A percentile compares a stretch with the other conserved stretches of the same genome.
Conservation (phyloP, 2,888 invertebrate genomes). For the Himalopsyche anomala region DNA sequence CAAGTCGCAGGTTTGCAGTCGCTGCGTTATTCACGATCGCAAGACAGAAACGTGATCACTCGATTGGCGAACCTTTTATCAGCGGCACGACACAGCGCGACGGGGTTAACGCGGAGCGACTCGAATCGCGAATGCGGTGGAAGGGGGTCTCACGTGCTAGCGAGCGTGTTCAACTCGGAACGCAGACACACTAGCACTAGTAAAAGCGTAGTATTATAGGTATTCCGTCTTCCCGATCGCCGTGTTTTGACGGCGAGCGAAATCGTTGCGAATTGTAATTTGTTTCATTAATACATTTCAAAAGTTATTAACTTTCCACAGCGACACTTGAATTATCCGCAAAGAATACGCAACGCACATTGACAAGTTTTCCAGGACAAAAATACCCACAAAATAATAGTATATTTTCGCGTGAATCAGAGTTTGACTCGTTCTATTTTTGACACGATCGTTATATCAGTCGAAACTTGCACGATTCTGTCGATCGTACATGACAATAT, state of each 20-base stretch:
- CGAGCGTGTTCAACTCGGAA: conserved; percentile 45
- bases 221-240: not conserved
- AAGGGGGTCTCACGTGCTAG: conserved; percentile 53
- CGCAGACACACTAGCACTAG: not conserved
- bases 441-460: conserved; percentile 24
- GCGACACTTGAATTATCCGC: not conserved
- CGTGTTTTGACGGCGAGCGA: conserved; percentile 25
- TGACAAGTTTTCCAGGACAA: conserved; percentile 3
- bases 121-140: conserved; percentile 5
- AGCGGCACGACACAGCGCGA: conserved; percentile 3
- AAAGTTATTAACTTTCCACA: not conserved
- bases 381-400: not conserved
- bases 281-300: not conserved
- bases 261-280: conserved; percentile 3
- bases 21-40: not conserved
- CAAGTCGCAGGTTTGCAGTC: not conserved
- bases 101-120: not conserved
- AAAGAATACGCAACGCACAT: not conserved
- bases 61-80: not conserved
- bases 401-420: conserved; percentile 17
- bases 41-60: conserved; percentile 23
- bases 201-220: not conserved
- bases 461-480: not conserved
- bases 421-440: conserved; percentile 16
- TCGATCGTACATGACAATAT: conserved; percentile 3